A percentile compares a stretch with the other conserved stretches of the same genome.
phyloP scores from a whole-genome alignment of 2,113 vertebrate genomes.

The Tragulus kanchil region DNA sequence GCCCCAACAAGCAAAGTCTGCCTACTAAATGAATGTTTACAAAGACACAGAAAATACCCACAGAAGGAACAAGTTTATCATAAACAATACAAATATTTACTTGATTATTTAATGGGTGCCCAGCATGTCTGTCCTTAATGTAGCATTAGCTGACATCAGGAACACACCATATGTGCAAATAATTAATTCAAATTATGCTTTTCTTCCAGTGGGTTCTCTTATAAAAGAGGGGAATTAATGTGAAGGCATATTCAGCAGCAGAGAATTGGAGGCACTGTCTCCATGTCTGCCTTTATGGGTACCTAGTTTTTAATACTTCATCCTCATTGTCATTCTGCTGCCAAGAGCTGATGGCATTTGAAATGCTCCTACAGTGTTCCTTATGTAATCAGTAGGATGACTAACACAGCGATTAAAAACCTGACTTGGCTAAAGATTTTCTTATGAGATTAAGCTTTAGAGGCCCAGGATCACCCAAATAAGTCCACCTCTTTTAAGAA shows the following conservation, averaged over 20 bases:
- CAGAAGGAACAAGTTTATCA: conserved; percentile 87
- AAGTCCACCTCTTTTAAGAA: conserved; percentile 47
- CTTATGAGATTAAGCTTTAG: conserved; percentile 76
- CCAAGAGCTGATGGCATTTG: conserved; percentile 86
- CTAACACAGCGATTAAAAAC: conserved; percentile 85
- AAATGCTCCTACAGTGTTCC: conserved; percentile 83
- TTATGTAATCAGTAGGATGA: conserved; percentile 87
- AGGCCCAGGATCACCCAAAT: conserved; percentile 61
- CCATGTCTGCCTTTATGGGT: conserved; percentile 78
- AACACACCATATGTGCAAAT: conserved; percentile 88
- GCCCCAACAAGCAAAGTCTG: conserved; percentile 65
- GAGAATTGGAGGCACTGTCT: conserved; percentile 75
- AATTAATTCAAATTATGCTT: conserved; percentile 90
- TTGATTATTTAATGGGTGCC: conserved; percentile 89
- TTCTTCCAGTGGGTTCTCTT: conserved; percentile 84
- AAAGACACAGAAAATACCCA: conserved; percentile 82
- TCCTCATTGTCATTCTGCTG: conserved; percentile 85
- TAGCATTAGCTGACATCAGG: conserved; percentile 89
- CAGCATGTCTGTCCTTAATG: conserved; percentile 89
- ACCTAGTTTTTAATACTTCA: conserved; percentile 77
- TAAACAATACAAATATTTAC: conserved; percentile 91
- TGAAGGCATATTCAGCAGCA: conserved; percentile 80
- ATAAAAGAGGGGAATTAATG: conserved; percentile 86
- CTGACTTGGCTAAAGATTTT: conserved; percentile 82
- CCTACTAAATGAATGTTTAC: conserved; percentile 84